Evolutionary conservation across 1,140 invertebrate species (phyloP).

Genomic region (Oreohelix idahoensis): DNA sequence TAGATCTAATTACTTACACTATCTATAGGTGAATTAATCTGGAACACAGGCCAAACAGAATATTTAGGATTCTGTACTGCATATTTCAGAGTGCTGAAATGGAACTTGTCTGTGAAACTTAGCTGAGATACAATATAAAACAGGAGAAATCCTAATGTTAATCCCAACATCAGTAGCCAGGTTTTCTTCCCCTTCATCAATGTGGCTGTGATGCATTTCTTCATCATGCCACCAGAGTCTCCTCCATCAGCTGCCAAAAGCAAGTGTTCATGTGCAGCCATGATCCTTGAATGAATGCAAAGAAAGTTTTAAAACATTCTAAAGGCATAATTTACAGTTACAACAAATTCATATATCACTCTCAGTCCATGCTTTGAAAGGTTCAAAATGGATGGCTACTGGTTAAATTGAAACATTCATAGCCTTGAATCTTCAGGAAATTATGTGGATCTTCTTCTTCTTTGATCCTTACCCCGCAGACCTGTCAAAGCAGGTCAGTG

Average conservation of each 20-base stretch:
- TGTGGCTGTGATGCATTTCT: neutral
- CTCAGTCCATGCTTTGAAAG: too few relatives aligned
- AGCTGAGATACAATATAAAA: neutral
- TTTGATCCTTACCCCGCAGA: too few relatives aligned
- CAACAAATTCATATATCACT: too few relatives aligned
- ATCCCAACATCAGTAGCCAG: neutral
- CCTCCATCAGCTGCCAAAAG: neutral
- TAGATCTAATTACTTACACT: too few relatives aligned
- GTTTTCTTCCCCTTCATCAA: neutral
- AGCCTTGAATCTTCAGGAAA: too few relatives aligned
- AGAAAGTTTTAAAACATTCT: too few relatives aligned
- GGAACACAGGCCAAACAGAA: conserved; percentile 28
- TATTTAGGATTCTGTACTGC: neutral
- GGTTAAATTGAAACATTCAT: too few relatives aligned
- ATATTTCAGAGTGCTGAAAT: neutral
- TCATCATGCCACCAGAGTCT: neutral
- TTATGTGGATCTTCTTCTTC: too few relatives aligned
- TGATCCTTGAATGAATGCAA: neutral
- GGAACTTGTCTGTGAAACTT: neutral
- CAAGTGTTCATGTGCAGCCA: neutral
- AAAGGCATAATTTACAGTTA: too few relatives aligned
- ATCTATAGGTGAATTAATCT: neutral
- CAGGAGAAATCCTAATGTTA: neutral
- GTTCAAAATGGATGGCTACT: too few relatives aligned
- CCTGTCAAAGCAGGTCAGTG: too few relatives aligned